Evolutionary conservation across 2,113 vertebrate species (phyloP).

Genomic region (Phocoena phocoena): DNA sequence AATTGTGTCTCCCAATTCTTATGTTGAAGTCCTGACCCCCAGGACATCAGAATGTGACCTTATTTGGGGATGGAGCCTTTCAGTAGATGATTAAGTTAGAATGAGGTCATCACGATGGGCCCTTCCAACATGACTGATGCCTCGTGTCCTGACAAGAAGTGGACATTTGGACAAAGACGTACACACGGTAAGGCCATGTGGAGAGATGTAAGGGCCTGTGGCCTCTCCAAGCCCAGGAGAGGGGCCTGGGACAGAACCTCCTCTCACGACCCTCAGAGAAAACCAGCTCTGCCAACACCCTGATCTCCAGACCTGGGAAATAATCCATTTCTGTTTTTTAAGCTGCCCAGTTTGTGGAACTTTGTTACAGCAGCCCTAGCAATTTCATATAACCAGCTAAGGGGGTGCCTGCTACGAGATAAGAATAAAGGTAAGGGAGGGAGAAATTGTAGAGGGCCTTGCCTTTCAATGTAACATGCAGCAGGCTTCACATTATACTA

Average conservation of each 20-base stretch:
- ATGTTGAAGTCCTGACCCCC: not conserved
- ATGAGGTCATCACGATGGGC: rapidly evolving
- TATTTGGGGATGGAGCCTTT: not conserved
- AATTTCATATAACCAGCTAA: rapidly evolving
- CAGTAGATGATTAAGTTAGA: not conserved
- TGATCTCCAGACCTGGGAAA: rapidly evolving
- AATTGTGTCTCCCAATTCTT: rapidly evolving
- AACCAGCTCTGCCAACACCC: rapidly evolving
- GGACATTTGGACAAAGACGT: too few relatives aligned
- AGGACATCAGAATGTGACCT: too few relatives aligned
- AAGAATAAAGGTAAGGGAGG: too few relatives aligned
- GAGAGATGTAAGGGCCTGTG: not conserved
- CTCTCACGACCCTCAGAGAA: rapidly evolving
- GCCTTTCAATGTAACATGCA: not conserved
- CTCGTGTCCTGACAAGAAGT: not conserved
- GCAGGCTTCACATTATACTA: not conserved
- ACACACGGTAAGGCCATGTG: rapidly evolving
- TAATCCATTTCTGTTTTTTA: rapidly evolving
- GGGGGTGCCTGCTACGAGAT: rapidly evolving
- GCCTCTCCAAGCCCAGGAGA: not conserved
- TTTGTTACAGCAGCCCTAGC: not conserved
- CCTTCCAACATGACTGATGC: not conserved
- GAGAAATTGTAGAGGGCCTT: not conserved
- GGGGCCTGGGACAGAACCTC: not conserved
- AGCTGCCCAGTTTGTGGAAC: rapidly evolving